Evolutionary conservation across 2,113 vertebrate genomes (phyloP).

Genomic region (Festucalex cinctus): DNA sequence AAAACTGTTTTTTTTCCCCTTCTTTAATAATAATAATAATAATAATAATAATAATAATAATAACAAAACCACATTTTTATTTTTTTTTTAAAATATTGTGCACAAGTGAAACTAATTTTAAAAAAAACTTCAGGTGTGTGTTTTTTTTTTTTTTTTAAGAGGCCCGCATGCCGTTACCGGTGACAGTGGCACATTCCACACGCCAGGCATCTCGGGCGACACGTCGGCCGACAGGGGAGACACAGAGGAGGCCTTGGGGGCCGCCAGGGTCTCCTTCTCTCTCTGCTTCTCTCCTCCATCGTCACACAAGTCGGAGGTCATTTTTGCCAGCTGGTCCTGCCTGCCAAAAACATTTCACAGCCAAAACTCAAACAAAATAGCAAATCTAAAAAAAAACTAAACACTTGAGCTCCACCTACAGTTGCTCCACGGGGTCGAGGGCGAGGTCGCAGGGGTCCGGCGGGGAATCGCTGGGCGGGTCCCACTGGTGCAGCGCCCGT

Average conservation of each 20-base stretch:
- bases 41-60: too few species aligned
- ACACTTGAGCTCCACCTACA: slow-evolving; percentile 54
- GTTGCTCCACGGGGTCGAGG: slow-evolving; percentile 66
- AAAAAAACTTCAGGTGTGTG: too few species aligned
- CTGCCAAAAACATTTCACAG: slow-evolving; percentile 41
- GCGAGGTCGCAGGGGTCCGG: slow-evolving; percentile 15
- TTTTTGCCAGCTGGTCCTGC: slow-evolving; percentile 64
- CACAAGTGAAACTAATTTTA: too few species aligned
- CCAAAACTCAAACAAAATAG: background rate
- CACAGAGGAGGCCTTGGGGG: slow-evolving; percentile 46
- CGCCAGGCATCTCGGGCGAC: slow-evolving; percentile 10
- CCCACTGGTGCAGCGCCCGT: slow-evolving; percentile 80
- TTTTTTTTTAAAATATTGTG: too few species aligned
- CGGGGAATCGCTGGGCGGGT: slow-evolving; percentile 61
- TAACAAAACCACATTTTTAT: too few species aligned
- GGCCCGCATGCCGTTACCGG: too few species aligned
- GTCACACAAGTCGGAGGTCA: slow-evolving; percentile 60
- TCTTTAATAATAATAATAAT: too few species aligned
- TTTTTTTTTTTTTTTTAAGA: too few species aligned
- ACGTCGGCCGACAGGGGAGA: slow-evolving; percentile 23
- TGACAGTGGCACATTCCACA: slow-evolving; percentile 27
- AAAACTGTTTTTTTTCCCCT: too few species aligned
- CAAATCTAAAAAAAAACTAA: background rate
- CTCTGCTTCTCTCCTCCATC: slow-evolving; percentile 39
- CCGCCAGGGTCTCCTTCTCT: slow-evolving; percentile 37